Percentiles rank a stretch among this genome's conserved stretches.
phyloP scores from a whole-genome alignment of 2,888 invertebrate genomes.

The Lutraria lutraria region DNA sequence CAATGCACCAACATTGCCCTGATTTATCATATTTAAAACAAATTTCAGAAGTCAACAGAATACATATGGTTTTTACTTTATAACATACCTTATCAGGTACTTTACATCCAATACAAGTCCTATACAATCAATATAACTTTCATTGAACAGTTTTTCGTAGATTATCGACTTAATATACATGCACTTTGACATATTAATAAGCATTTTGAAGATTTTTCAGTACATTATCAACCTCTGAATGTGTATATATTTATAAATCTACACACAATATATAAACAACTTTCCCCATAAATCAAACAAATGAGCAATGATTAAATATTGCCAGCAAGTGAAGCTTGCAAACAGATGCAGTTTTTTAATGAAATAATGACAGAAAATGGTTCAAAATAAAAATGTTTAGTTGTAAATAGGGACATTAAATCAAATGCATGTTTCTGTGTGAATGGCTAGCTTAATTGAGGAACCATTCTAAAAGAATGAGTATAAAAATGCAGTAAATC shows the following conservation, averaged over 20 bases:
- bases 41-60: too few species aligned
- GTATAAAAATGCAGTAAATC: neutral
- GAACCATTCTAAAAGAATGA: neutral
- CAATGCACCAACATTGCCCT: too few species aligned
- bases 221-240: neutral
- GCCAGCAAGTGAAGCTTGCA: neutral
- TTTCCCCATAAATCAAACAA: neutral
- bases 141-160: neutral
- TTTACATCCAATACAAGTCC: neutral
- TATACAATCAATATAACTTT: neutral
- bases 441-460: neutral
- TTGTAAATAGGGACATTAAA: neutral
- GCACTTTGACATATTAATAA: neutral
- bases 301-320: constrained; percentile 5
- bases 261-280: neutral
- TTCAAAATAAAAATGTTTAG: neutral
- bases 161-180: neutral
- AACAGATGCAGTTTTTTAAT: neutral
- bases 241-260: neutral
- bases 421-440: constrained; percentile 6
- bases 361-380: neutral
- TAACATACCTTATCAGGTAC: neutral
- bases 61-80: neutral
- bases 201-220: neutral
- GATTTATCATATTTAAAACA: too few species aligned